Conservation (phyloP, 1,140 invertebrate genomes). For the Bombus ignitus region DNA sequence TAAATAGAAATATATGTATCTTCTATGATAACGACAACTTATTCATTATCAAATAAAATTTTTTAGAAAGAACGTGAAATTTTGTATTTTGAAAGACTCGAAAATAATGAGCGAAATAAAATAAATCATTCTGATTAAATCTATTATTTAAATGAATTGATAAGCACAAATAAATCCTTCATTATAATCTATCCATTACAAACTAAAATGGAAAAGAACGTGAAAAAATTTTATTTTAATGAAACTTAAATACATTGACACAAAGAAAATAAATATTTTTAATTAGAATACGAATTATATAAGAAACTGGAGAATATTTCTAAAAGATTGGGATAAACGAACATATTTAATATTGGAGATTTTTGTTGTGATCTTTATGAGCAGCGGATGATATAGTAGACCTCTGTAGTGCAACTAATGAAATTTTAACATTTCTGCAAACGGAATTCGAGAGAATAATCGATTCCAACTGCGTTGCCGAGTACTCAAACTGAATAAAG, state of each 20-base stretch:
- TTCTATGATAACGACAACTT: too few relatives aligned
- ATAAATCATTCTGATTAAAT: too few relatives aligned
- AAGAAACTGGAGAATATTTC: background rate
- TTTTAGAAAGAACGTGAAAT: too few relatives aligned
- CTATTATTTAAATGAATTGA: too few relatives aligned
- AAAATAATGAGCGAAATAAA: too few relatives aligned
- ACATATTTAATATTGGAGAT: background rate
- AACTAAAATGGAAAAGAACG: too few relatives aligned
- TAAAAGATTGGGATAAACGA: background rate
- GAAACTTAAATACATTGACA: background rate
- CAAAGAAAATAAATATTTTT: background rate
- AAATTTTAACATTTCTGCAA: background rate
- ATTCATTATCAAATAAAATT: too few relatives aligned
- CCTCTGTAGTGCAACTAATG: background rate
- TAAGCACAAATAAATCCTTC: too few relatives aligned
- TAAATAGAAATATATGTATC: too few relatives aligned
- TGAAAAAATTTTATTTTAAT: background rate
- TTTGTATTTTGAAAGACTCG: too few relatives aligned
- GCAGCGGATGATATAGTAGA: background rate
- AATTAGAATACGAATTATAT: background rate
- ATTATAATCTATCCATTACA: too few relatives aligned
- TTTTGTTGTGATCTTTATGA: background rate
- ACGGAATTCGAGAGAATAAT: background rate
- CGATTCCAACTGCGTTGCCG: background rate
- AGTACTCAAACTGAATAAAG: background rate